Percentiles rank a stretch among this genome's conserved stretches.
Evolutionary conservation across 2,888 invertebrate species (phyloP).

Genomic region (Athrips mouffetella): DNA sequence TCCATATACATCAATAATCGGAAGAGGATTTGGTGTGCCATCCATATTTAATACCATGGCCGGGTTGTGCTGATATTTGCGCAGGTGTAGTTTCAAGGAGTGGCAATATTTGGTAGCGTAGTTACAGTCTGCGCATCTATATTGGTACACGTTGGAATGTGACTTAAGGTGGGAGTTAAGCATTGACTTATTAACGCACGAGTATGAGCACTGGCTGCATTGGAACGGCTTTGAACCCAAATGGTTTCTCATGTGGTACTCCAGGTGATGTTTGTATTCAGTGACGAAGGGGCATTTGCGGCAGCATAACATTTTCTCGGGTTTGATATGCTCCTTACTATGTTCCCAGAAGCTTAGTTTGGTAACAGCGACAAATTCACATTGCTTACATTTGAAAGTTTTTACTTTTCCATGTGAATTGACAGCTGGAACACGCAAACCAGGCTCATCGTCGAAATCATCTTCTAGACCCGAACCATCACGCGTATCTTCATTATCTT

Average conservation of each 20-base stretch:
- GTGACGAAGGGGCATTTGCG: conserved; percentile 97
- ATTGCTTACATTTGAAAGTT: conserved; percentile 95
- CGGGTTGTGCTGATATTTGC: conserved; percentile 94
- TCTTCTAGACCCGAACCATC: conserved; percentile 69
- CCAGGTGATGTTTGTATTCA: conserved; percentile 98
- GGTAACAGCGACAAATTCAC: conserved; percentile 88
- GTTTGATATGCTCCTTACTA: conserved; percentile 92
- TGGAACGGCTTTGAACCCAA: conserved; percentile 96
- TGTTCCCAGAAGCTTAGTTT: conserved; percentile 98
- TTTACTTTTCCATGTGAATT: conserved; percentile 91
- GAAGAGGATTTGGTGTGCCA: conserved; percentile 91
- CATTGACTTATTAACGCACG: conserved; percentile 99
- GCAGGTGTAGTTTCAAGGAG: conserved; percentile 95
- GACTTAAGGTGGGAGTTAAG: conserved; percentile 98
- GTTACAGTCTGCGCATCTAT: conserved; percentile 93
- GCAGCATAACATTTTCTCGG: conserved; percentile 94
- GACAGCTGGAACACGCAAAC: conserved; percentile 80
- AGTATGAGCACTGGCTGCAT: conserved; percentile 92
- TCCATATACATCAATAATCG: conserved; percentile 94
- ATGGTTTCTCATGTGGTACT: conserved; percentile 97
- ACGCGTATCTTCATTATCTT: conserved; percentile 65
- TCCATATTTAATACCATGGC: conserved; percentile 93
- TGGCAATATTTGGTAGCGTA: conserved; percentile 99
- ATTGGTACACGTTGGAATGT: conserved; percentile 95
- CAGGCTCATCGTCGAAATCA: conserved; percentile 78